Base-by-base conservation (phyloP, 2,888 invertebrate genomes). In the Drosophila paranaensis region DNA sequence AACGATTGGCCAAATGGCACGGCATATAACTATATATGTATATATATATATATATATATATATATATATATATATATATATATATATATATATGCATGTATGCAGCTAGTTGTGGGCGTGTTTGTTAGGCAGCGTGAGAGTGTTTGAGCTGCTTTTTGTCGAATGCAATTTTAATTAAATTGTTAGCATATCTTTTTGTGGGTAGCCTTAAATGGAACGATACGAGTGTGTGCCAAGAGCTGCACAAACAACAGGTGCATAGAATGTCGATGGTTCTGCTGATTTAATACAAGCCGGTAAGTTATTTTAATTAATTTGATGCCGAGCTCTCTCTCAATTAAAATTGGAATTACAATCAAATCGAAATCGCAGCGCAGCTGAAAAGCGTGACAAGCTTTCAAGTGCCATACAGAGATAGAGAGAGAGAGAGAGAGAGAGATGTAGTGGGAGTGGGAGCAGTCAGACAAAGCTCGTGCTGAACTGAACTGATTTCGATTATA, bases 251-350 rank as follows among this genome's bases (percentile, higher is more conserved):
- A 58, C 55, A 62, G 63, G 63, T 69, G 62, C 53, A 76, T 57
- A 60, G 60, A 71, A 71, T 65, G 64, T 60, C 43, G 56, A 54
- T 54, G 56, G 68, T 27, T 53, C 39, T 60, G n/a, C 14, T 13
- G 46, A 48, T 70, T 63, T 60, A 43, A 39, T 55, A 63, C 61
- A 45, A 64, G 66, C 60, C 58, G 60, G 76, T 60, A 70, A 79
- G 79, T 84, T 81, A 84, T 88, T 82, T 88, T 81, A 82, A 82
- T 88, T 82, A 84, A 84, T 87, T 87, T 84, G 61, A 58, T 66
- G 57, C 51, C 60, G 60, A 60, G 60, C 65, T 45, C 70, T 45
- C 70, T 45, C 68, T 11, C 40, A 65, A 71, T 56, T 80, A 64
- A 79, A 68, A 79, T 69, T 77, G 74, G 68, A 82, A 77, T 79